Conservation (phyloP, 2,113 vertebrate species). For the Parus major region DNA sequence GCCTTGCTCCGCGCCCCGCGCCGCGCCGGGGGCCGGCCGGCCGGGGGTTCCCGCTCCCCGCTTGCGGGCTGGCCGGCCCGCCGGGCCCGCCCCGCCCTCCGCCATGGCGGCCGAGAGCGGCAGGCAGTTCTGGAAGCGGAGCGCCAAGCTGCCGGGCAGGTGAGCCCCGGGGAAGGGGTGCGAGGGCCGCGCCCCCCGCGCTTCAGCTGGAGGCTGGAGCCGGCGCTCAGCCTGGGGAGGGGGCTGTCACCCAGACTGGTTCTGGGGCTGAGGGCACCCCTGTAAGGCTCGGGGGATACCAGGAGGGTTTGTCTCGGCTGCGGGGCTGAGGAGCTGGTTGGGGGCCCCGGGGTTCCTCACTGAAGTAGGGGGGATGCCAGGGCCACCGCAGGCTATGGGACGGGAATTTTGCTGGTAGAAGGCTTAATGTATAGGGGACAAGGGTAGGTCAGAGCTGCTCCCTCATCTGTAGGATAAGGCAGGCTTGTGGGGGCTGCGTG, state of each 20-base stretch:
- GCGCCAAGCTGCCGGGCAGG: constrained; percentile 91
- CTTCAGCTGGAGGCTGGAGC: too few species aligned
- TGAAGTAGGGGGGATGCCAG: not conserved
- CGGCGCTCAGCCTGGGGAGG: not conserved
- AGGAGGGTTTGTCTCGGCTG: fast-evolving
- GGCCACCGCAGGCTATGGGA: fast-evolving
- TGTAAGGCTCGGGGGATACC: fast-evolving
- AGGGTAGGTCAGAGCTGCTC: not conserved
- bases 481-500: not conserved
- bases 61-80: constrained; percentile 39
- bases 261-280: not conserved
- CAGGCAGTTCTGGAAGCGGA: constrained; percentile 94
- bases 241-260: not conserved
- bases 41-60: not conserved
- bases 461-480: not conserved
- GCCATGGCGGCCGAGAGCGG: constrained; percentile 90
- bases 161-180: constrained; percentile 56
- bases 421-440: fast-evolving
- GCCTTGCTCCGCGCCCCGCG: too few species aligned
- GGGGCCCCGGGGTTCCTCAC: not conserved
- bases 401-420: not conserved
- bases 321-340: not conserved
- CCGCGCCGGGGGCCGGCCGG: not conserved
- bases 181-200: not conserved
- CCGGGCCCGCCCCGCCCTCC: constrained; percentile 42